These are phyloP conservation scores for Platyscapa corneri DNA, from an alignment of 1,140 invertebrate species.

Conservation along the genomic window DNA sequence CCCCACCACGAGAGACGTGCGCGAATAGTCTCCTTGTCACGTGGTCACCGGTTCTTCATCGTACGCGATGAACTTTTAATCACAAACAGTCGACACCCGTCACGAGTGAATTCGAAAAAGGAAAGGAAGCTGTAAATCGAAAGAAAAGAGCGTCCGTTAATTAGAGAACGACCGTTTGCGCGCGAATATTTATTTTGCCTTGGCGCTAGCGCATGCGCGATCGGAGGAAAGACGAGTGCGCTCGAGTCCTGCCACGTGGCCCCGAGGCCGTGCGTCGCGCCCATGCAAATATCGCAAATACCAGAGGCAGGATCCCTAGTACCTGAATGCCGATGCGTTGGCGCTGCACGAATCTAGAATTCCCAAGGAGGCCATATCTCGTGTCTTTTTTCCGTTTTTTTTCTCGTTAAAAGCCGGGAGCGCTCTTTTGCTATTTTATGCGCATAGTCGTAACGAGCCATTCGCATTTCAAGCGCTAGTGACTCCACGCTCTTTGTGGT, in stretches of 20 bases:
- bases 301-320: not conserved
- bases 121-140: not conserved
- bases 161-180: slow-evolving; percentile 19
- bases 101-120: not conserved
- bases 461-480: not conserved
- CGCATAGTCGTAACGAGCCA: not conserved
- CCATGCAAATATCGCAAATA: slow-evolving; percentile 25
- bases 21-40: not conserved
- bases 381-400: not conserved
- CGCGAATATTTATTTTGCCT: not conserved
- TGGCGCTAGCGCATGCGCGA: slow-evolving; percentile 15
- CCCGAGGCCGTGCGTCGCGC: not conserved
- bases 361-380: slow-evolving; percentile 1
- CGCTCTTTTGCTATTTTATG: slow-evolving; percentile 21
- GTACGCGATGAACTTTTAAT: not conserved
- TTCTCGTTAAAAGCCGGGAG: not conserved
- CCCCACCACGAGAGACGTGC: not conserved
- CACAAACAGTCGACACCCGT: not conserved
- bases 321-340: slow-evolving; percentile 22
- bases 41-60: not conserved
- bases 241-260: not conserved
- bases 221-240: too few species aligned
- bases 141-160: slow-evolving; percentile 3
- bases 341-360: not conserved
- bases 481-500: not conserved